Base-by-base conservation (phyloP, 2,797 vertebrate species). In the Lutjanus campechanus region DNA sequence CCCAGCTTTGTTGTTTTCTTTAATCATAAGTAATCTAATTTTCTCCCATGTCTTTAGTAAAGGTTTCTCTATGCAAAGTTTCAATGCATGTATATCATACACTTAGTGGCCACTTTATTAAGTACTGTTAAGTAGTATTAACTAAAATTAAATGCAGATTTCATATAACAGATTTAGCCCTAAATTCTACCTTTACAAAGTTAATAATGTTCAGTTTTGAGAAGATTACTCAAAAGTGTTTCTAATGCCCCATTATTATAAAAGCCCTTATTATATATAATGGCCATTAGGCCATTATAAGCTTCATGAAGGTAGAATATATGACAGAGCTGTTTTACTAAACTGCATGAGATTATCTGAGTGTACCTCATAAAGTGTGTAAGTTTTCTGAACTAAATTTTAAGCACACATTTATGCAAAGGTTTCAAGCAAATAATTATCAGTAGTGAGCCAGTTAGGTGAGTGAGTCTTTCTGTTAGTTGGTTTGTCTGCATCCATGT, bases 371-470 rank as follows among this genome's bases (percentile, higher is more conserved):
- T 43, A 17, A 43, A 55, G 43, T 63, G 43, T 63, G 49, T 41
- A 40, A 41, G 1, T 54, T 75, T 74, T 69, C 16, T 15, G 6
- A 66, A 36, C 9, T 19, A 55, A 19, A 60, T 20, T 11, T 54
- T 50, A 54, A 70, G 19, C 41, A 69, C 16, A 60, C 16, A 60
- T 69, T 22, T 47, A 12, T 49, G 11, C 7, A 36, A 29, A 50
- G 8, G 17, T 49, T 79, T 49, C n/a, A 55, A 40, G 47, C 25
- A 55, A 83, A 76, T 47, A 40, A 2, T 47, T 13, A 11, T 63
- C 17, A 69, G 2, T 41, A 16, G 20, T 9, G 17, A 68, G 5
- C 5, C 7, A 22, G 41, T 58, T 17, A 36, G 5, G 29, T 36
- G 29, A 36, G 29, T 36, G 29, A 36, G 29, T 36, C 29, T 60